phyloP scores from a whole-genome alignment of 1,140 invertebrate genomes.

The Ruditapes philippinarum region DNA sequence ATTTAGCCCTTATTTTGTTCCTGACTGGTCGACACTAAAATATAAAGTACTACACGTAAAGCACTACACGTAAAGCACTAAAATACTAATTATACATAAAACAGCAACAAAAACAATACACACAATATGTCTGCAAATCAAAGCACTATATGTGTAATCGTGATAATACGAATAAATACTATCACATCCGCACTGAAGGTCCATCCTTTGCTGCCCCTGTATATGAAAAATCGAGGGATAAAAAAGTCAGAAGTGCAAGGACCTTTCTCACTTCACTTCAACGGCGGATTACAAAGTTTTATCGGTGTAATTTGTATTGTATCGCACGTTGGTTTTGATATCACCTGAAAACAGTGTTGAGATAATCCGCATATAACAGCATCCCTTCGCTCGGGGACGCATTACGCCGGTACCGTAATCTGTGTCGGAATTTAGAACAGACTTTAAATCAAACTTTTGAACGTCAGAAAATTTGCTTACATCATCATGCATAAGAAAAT shows the following conservation, averaged over 20 bases:
- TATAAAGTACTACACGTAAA: too few relatives aligned
- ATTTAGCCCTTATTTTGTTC: too few relatives aligned
- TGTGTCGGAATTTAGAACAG: background rate
- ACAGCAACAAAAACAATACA: too few relatives aligned
- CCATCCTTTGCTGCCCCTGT: background rate
- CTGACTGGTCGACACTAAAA: too few relatives aligned
- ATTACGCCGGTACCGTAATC: slow-evolving; percentile 23
- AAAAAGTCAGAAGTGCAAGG: slow-evolving; percentile 1
- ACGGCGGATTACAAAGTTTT: slow-evolving; percentile 36
- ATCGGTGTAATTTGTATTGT: slow-evolving; percentile 53
- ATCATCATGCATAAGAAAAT: slow-evolving; percentile 7
- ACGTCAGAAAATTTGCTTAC: background rate
- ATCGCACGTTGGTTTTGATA: background rate
- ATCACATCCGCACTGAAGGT: too few relatives aligned
- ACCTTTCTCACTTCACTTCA: slow-evolving; percentile 27
- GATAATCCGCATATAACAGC: slow-evolving; percentile 9
- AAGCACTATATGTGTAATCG: too few relatives aligned
- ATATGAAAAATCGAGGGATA: background rate
- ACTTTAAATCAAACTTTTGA: background rate
- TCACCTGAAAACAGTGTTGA: background rate
- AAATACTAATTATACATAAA: too few relatives aligned
- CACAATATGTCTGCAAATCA: too few relatives aligned
- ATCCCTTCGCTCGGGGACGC: background rate
- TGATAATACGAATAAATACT: too few relatives aligned
- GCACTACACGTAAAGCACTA: too few relatives aligned